Percentiles rank a stretch among this genome's conserved stretches.
phyloP scores from a whole-genome alignment of 2,113 vertebrate species.

The Onychorhynchus coronatus region DNA sequence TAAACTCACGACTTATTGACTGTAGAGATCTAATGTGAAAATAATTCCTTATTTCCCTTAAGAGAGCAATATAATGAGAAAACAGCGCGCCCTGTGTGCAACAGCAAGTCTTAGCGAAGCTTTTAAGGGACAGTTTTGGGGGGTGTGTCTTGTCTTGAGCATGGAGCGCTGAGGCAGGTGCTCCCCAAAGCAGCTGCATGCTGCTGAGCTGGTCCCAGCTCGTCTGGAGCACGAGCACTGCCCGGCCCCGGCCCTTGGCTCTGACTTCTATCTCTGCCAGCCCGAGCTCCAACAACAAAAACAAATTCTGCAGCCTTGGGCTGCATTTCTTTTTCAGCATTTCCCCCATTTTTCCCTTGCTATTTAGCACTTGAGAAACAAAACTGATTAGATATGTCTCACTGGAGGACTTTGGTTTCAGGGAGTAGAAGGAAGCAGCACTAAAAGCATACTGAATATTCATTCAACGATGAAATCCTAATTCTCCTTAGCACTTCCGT shows the following conservation, averaged over 20 bases:
- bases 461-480: constrained; percentile 19
- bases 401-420: not conserved
- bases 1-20: not conserved
- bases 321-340: not conserved
- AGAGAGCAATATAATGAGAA: constrained; percentile 20
- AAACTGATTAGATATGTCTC: not conserved
- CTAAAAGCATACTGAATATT: constrained; percentile 41
- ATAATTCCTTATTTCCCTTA: constrained; percentile 37
- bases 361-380: constrained; percentile 2
- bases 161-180: fast-evolving
- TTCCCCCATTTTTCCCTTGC: not conserved
- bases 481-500: constrained; percentile 11
- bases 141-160: not conserved
- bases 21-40: constrained; percentile 26
- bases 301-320: not conserved
- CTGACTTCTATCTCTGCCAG: not conserved
- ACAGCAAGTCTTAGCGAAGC: not conserved
- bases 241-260: not conserved
- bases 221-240: fast-evolving
- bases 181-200: not conserved
- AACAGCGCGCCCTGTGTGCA: not conserved
- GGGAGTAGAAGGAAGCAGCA: not conserved
- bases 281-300: not conserved
- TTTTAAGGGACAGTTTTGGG: not conserved
- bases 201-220: too few relatives aligned